phyloP scores from a whole-genome alignment of 2,888 invertebrate genomes.

The Polylopha cassiicola region DNA sequence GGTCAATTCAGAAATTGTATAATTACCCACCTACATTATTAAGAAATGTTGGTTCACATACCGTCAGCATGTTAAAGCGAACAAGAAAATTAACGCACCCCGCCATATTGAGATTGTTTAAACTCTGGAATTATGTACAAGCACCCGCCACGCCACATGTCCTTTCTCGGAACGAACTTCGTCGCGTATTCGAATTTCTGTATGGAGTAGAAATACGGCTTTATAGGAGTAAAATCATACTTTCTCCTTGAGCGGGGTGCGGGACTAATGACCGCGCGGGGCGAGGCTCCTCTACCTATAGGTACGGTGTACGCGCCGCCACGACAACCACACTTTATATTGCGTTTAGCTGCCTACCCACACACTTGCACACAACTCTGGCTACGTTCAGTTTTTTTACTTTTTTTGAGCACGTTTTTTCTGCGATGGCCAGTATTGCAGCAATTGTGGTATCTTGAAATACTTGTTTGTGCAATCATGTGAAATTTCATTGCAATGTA shows the following conservation, averaged over 20 bases:
- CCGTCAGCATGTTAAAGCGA: conserved; percentile 28
- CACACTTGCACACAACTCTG: conserved; percentile 56
- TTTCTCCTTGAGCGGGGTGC: conserved; percentile 68
- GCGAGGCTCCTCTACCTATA: conserved; percentile 62
- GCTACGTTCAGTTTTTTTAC: conserved; percentile 60
- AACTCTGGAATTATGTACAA: conserved; percentile 72
- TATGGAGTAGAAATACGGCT: conserved; percentile 78
- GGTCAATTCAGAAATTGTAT: no score
- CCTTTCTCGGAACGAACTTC: conserved; percentile 69
- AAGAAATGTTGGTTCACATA: conserved; percentile 25
- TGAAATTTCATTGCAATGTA: no score
- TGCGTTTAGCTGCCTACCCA: conserved; percentile 74
- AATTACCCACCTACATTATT: conserved; percentile 14
- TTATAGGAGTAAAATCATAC: conserved; percentile 78
- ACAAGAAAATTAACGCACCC: conserved; percentile 52
- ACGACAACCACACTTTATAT: conserved; percentile 76
- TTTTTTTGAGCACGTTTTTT: conserved; percentile 70
- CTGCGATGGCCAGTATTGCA: conserved; percentile 45
- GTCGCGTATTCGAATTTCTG: conserved; percentile 74
- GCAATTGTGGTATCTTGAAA: conserved; percentile 34
- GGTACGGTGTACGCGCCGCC: conserved; percentile 51
- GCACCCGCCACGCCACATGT: conserved; percentile 62
- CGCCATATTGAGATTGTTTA: conserved; percentile 68
- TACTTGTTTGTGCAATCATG: conserved; percentile 14
- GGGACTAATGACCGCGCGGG: conserved; percentile 78